Percentiles rank a stretch among this genome's conserved stretches.
Evolutionary conservation across 2,888 invertebrate genomes (phyloP).

Genomic region (Troilus luridus): DNA sequence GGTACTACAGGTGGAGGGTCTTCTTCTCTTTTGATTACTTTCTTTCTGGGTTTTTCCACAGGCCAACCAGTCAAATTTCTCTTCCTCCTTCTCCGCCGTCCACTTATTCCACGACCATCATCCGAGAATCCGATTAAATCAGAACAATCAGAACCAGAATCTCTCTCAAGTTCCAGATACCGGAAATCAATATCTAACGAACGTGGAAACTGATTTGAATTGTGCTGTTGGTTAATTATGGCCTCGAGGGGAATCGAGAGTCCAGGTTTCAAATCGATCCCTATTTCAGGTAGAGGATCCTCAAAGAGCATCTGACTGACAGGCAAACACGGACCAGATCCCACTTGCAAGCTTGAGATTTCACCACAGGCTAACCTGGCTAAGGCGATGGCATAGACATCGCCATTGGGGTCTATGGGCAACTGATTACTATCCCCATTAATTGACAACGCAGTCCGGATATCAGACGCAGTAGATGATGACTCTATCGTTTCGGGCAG

Average conservation of each 20-base stretch:
- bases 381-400: slow-evolving; percentile 60
- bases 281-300: slow-evolving; percentile 51
- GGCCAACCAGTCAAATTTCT: slow-evolving; percentile 90
- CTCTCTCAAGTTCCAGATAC: slow-evolving; percentile 53
- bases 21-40: slow-evolving; percentile 63
- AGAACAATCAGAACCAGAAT: slow-evolving; percentile 67
- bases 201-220: neutral
- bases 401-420: slow-evolving; percentile 53
- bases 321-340: slow-evolving; percentile 61
- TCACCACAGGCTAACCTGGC: slow-evolving; percentile 54
- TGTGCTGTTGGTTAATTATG: slow-evolving; percentile 36
- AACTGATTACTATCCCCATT: neutral
- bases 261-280: slow-evolving; percentile 54
- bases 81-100: slow-evolving; percentile 75
- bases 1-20: slow-evolving; percentile 63
- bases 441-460: slow-evolving; percentile 14
- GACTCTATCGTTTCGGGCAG: slow-evolving; percentile 63
- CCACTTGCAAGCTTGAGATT: slow-evolving; percentile 58
- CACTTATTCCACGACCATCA: slow-evolving; percentile 64
- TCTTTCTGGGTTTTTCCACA: slow-evolving; percentile 68
- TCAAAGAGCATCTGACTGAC: slow-evolving; percentile 64
- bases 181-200: slow-evolving; percentile 38
- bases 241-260: slow-evolving; percentile 17
- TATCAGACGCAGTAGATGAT: slow-evolving; percentile 46
- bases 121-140: slow-evolving; percentile 64